Evolutionary conservation across 37 sponge, comb jelly and placozoan species (phyloP).

Genomic region (Agelas oroides): DNA sequence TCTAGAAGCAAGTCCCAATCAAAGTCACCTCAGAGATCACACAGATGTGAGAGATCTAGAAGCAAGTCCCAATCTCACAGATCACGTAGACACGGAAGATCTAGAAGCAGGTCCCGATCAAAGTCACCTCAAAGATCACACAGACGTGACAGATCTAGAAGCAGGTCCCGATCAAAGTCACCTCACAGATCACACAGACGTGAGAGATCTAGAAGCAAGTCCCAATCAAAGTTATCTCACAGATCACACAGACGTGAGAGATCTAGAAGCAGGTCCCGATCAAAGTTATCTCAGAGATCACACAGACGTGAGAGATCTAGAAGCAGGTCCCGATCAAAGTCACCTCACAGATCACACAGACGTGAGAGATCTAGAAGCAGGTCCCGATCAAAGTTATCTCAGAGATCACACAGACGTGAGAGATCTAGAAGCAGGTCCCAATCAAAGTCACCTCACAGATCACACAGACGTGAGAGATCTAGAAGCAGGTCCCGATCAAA

Average conservation of each 20-base stretch:
- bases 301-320: no score
- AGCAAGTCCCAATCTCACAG: slow-evolving; percentile 28
- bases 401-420: background rate
- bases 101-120: background rate
- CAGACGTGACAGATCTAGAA: background rate
- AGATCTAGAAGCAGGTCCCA: slow-evolving; percentile 15
- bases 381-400: background rate
- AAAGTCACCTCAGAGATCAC: background rate
- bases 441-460: slow-evolving; percentile 19
- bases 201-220: background rate
- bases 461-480: background rate
- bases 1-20: slow-evolving; percentile 9
- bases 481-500: background rate
- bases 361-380: slow-evolving; percentile 10
- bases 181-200: background rate
- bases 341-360: background rate
- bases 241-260: background rate
- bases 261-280: no score
- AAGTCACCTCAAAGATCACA: background rate
- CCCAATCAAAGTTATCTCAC: background rate
- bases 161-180: background rate
- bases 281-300: no score
- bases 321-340: no score
- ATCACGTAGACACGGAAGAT: background rate
- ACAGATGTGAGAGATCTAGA: background rate